Percentiles rank a stretch among this genome's conserved stretches.
These are phyloP conservation scores for Anoncus sp. DNA, from an alignment of 2,888 invertebrate genomes.

Conservation along the genomic window DNA sequence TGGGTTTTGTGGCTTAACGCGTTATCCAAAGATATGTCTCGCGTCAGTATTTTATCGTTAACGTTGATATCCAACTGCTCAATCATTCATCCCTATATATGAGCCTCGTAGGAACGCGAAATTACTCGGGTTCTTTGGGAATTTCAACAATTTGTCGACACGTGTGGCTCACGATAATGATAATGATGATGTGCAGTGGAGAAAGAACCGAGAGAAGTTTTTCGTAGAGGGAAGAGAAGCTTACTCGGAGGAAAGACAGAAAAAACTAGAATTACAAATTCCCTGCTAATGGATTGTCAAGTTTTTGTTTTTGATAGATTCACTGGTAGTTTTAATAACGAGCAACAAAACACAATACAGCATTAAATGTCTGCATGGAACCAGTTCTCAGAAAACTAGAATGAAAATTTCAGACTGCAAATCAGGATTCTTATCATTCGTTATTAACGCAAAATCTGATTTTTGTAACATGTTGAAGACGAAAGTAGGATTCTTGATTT, in stretches of 20 bases:
- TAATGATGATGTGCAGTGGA: slow-evolving; percentile 11
- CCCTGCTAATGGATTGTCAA: too few relatives aligned
- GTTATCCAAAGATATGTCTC: slow-evolving; percentile 53
- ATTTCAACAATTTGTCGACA: slow-evolving; percentile 42
- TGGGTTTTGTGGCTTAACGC: slow-evolving; percentile 80
- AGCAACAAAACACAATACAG: too few relatives aligned
- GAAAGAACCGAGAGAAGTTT: not conserved
- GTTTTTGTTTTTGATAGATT: too few relatives aligned
- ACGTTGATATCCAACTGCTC: slow-evolving; percentile 35
- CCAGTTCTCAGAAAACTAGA: too few relatives aligned
- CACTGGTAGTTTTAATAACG: too few relatives aligned
- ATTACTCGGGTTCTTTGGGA: slow-evolving; percentile 36
- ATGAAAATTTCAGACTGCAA: not conserved
- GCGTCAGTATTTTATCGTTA: slow-evolving; percentile 36
- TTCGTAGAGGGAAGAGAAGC: not conserved
- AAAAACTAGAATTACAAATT: too few relatives aligned
- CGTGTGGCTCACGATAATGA: slow-evolving; percentile 7
- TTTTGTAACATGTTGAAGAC: too few relatives aligned
- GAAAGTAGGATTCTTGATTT: not conserved
- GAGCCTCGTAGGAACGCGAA: not conserved
- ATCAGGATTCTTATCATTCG: not conserved
- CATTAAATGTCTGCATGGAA: too few relatives aligned
- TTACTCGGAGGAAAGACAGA: not conserved
- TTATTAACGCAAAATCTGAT: too few relatives aligned
- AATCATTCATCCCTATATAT: slow-evolving; percentile 32